These are phyloP conservation scores for Clytia hemisphaerica DNA, from an alignment of 30 jellyfish, hydroid and myxozoan species.

Conservation along the genomic window DNA sequence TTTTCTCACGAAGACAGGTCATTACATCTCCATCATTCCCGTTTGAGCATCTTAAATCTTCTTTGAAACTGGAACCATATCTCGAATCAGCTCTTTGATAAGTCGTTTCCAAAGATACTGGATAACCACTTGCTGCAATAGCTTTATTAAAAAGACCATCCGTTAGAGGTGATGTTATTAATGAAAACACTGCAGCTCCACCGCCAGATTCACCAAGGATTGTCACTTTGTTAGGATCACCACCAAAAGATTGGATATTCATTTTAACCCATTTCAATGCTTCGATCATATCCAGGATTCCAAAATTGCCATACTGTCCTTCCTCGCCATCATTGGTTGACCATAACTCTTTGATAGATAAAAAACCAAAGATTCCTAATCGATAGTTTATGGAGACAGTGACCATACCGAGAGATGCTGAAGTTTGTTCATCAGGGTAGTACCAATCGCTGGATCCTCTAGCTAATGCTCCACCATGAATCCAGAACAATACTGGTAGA, in stretches of 20 bases:
- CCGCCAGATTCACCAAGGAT: conserved; percentile 51
- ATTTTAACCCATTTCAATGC: conserved; percentile 41
- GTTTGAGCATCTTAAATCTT: too few relatives aligned
- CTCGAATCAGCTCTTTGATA: too few relatives aligned
- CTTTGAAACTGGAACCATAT: too few relatives aligned
- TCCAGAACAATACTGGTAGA: conserved; percentile 41
- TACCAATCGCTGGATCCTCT: not conserved
- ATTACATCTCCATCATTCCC: too few relatives aligned
- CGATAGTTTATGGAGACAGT: conserved; percentile 43
- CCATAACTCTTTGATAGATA: conserved; percentile 23
- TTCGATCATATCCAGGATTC: conserved; percentile 33
- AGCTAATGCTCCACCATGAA: conserved; percentile 39
- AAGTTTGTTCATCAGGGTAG: conserved; percentile 24
- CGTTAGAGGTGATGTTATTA: conserved; percentile 28
- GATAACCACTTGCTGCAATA: conserved; percentile 40
- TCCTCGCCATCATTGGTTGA: conserved; percentile 6
- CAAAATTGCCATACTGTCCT: conserved; percentile 51
- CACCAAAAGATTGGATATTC: conserved; percentile 32
- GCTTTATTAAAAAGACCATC: conserved; percentile 32
- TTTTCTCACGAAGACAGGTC: too few relatives aligned
- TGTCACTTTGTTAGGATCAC: conserved; percentile 24
- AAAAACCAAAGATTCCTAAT: conserved; percentile 46
- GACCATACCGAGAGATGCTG: conserved; percentile 18
- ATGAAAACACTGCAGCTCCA: conserved; percentile 20
- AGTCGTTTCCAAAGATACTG: too few relatives aligned